Evolutionary conservation across 2,113 vertebrate species (phyloP), one percentile per base, ranked within the genome.

Genomic region (Eurystomus gularis): DNA sequence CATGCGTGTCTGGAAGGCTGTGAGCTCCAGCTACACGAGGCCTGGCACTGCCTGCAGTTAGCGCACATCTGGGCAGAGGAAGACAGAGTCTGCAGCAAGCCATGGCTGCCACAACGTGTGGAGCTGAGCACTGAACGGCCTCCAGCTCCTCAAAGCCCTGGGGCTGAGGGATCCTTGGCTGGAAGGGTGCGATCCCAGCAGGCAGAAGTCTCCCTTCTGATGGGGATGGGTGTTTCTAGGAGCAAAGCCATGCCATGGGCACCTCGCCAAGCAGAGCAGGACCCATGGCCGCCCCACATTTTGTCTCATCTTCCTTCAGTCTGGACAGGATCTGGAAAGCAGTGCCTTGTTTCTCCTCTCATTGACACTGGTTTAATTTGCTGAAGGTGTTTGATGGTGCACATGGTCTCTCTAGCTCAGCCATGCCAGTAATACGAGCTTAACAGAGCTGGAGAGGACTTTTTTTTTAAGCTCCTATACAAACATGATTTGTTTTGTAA

Each of bases 401-500:
- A 81, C 85, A 64, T 52, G 82, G 92, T 73, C 46, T 77, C 78
- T 46, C n/a, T 31, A 73, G 91, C 37, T 75, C 85, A 81, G 24
- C 70, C 51, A 31, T 83, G 87, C 65, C 88, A 90, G 82, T 23
- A 95, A 75, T 25, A 81, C 23, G 82, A 95, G 78, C 85, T 77
- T 64, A 73, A 82, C 46, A 57, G 92, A 93, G 96, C 73, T 86
- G 76, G 64, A 96, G 91, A 96, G 73, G 77, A 70, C 83, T 65
- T 82, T 93, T 69, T 14, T 72, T 61, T 52, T 29, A 85, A 97
- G 92, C 2, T 80, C 71, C 94, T 93, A 90, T 96, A 91, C 93
- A 96, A 97, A 97, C 94, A 93, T 68, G 87, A 84, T 97, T 96
- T 96, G 94, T 97, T 97, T 94, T 92, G 94, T 97, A 96, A 97